These are phyloP conservation scores for Hipposideros armiger DNA, from an alignment of 2,113 vertebrate genomes.

Conservation along the genomic window DNA sequence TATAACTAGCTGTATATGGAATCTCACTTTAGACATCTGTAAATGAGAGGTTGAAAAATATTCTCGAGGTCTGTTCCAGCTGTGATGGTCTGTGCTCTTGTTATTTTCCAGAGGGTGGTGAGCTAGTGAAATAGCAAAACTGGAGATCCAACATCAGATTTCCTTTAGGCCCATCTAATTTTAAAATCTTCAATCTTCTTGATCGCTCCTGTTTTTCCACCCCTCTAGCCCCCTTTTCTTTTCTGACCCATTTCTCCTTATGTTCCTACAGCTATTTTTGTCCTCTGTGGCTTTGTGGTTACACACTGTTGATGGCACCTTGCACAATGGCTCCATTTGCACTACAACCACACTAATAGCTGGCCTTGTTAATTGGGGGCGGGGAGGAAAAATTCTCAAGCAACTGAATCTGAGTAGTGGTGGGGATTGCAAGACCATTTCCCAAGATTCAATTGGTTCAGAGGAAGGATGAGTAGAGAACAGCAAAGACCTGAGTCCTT, in stretches of 20 bases:
- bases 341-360: constrained; percentile 16
- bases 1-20: background rate
- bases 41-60: constrained; percentile 18
- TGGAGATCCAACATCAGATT: background rate
- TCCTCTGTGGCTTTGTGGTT: background rate
- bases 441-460: background rate
- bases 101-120: background rate
- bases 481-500: background rate
- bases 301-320: constrained; percentile 22
- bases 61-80: background rate
- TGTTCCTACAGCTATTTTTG: background rate
- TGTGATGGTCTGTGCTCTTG: background rate
- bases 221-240: background rate
- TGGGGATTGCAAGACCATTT: background rate
- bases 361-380: constrained; percentile 11
- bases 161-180: background rate
- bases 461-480: background rate
- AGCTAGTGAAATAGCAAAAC: background rate
- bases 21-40: constrained; percentile 30
- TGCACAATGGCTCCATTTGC: constrained; percentile 54
- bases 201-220: background rate
- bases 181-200: background rate
- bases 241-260: background rate
- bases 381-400: background rate
- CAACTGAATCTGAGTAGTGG: background rate